Conservation (phyloP, 1,140 invertebrate species). For the Caenorhabditis remanei region DNA sequence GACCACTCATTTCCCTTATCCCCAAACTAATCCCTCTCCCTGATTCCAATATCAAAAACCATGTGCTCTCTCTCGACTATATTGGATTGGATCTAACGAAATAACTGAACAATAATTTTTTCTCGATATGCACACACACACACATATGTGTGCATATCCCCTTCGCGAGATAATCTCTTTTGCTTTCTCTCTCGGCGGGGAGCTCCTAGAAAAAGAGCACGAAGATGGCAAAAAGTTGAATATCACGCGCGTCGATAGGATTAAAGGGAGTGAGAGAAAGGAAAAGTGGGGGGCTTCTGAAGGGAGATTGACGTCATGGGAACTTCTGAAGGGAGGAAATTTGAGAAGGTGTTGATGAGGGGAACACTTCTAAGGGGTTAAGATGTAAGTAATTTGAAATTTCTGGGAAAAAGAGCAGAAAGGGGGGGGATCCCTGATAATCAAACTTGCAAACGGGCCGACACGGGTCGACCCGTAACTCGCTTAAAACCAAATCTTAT, state of each 20-base stretch:
- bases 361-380: background rate
- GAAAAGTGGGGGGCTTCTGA: too few relatives aligned
- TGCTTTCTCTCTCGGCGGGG: background rate
- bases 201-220: background rate
- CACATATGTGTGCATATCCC: too few relatives aligned
- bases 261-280: too few relatives aligned
- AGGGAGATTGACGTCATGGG: conserved; percentile 22
- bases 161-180: background rate
- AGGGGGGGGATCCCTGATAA: too few relatives aligned
- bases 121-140: background rate
- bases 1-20: too few relatives aligned
- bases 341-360: background rate
- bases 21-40: too few relatives aligned
- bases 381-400: background rate
- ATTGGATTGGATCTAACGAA: background rate
- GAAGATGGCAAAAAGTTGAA: background rate
- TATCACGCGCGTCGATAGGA: conserved; percentile 11
- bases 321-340: background rate
- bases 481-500: too few relatives aligned
- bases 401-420: too few relatives aligned
- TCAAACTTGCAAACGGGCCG: too few relatives aligned
- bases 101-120: background rate
- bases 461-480: too few relatives aligned
- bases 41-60: too few relatives aligned
- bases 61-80: too few relatives aligned